phyloP scores from a whole-genome alignment of 2,113 vertebrate species.

The Oxygymnocypris stewartii region DNA sequence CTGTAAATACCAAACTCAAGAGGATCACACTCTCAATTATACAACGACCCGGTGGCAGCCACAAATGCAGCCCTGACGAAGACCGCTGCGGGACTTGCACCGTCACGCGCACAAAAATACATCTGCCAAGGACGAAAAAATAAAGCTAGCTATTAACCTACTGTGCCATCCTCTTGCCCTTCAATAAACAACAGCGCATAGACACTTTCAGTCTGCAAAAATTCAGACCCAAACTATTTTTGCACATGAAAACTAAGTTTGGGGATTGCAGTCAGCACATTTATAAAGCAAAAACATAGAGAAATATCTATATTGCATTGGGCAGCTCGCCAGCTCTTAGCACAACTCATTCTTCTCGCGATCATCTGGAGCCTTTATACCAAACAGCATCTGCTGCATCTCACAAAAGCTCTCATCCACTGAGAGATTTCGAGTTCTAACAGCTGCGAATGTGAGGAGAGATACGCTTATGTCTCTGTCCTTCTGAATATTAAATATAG shows the following conservation, averaged over 20 bases:
- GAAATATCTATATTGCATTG: constrained; percentile 32
- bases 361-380: constrained; percentile 37
- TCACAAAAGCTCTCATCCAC: constrained; percentile 45
- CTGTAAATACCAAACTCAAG: constrained; percentile 46
- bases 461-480: constrained; percentile 13
- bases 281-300: background rate
- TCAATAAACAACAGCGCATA: background rate
- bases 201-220: background rate
- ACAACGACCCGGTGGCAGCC: constrained; percentile 7
- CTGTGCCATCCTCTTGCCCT: background rate
- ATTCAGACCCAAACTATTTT: background rate
- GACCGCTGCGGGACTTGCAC: background rate
- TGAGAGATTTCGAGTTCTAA: constrained; percentile 24
- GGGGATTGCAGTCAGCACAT: background rate
- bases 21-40: constrained; percentile 53
- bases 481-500: background rate
- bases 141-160: background rate
- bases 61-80: constrained; percentile 25
- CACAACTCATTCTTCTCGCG: constrained; percentile 39
- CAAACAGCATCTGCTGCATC: constrained; percentile 37
- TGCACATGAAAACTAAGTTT: background rate
- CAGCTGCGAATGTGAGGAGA: constrained; percentile 27
- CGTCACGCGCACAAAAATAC: background rate
- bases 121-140: constrained; percentile 18
- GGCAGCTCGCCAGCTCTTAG: constrained; percentile 20